Base-by-base conservation (phyloP, 2,797 vertebrate genomes). In the Tympanoctomys barrerae region DNA sequence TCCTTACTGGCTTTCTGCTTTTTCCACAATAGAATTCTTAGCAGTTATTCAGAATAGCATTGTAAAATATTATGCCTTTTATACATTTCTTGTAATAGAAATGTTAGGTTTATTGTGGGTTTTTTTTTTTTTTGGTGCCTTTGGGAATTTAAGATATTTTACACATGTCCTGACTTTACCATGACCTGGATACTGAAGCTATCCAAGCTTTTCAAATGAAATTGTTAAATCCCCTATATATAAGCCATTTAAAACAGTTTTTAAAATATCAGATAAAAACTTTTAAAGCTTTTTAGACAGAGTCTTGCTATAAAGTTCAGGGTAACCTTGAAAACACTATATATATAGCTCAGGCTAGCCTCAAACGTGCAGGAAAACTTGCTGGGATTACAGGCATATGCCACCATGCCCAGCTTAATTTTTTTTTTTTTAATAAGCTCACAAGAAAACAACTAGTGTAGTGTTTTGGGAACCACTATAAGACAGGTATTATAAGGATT, bases 121-220 rank as follows among this genome's bases (percentile, higher is more conserved):
- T 54, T 54, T 54, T 54, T 54, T 54, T 54, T 54, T 54, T 54
- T 54, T 54, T 54, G 99, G 99, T 99, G 99, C 99, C 99, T 99
- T 99, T 99, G 99, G 99, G 99, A 99, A 99, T 99, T 99, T 99
- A 99, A 99, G 99, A 99, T 99, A 99, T 99, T 99, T 99, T 99
- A 99, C 99, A 99, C 99, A 99, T 99, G 99, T 99, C 99, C 99
- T 99, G 99, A 99, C 99, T 99, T 97, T 98, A 99, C 99, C 99
- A 99, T 98, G 98, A 99, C 98, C 99, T 99, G 99, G 98, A 99
- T 99, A 99, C 99, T 99, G 99, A 99, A 99, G 99, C 99, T 99
- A 99, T 99, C 99, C 98, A 99, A 99, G 99, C 99, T 99, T 99
- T 99, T 98, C 98, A 99, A 99, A 99, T 99, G 99, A 99, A 99